These are phyloP conservation scores for Formica selysi DNA, from an alignment of 1,140 invertebrate genomes.

Conservation along the genomic window DNA sequence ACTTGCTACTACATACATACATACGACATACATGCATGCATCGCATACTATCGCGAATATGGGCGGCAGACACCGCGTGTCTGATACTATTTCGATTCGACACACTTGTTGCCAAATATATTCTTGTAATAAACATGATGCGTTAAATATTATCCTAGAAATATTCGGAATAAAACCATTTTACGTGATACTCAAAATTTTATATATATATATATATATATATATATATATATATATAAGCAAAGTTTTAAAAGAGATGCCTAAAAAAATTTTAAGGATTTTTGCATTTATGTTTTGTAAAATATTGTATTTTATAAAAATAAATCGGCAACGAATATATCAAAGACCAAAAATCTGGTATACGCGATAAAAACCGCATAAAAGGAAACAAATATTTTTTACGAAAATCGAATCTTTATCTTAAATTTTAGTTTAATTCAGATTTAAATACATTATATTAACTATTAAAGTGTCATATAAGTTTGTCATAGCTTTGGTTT, in stretches of 20 bases:
- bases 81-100: constrained; percentile 25
- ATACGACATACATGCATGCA: too few relatives aligned
- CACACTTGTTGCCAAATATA: not conserved
- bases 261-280: not conserved
- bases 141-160: not conserved
- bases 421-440: not conserved
- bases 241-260: not conserved
- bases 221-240: not conserved
- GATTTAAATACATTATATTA: not conserved
- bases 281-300: not conserved
- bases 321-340: not conserved
- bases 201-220: not conserved
- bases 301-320: not conserved
- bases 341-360: not conserved
- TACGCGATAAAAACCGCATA: not conserved
- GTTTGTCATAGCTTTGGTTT: constrained; percentile 9
- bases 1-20: not conserved
- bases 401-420: not conserved
- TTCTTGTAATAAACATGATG: not conserved
- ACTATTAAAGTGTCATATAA: constrained; percentile 19
- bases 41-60: not conserved
- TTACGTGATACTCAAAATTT: not conserved
- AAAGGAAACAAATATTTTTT: not conserved
- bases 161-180: not conserved
- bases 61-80: not conserved